These are phyloP conservation scores for Limnephilus lunatus DNA, from an alignment of 2,888 invertebrate species.

Conservation along the genomic window DNA sequence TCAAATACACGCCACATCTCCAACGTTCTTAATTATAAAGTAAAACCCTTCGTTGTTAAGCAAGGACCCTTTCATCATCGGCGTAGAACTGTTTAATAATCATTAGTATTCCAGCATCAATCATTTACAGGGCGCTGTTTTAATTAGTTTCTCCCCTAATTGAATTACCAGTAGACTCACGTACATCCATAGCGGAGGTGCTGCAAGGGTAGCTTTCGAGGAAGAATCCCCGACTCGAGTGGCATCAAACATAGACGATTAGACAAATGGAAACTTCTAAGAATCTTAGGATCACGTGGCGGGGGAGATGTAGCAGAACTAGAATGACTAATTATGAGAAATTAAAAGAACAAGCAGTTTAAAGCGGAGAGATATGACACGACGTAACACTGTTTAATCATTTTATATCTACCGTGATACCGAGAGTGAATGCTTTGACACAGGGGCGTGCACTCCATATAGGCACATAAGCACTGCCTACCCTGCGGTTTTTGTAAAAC, in stretches of 20 bases:
- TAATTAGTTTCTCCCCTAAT: slow-evolving; percentile 65
- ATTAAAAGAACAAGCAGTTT: neutral
- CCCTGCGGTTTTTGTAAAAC: no score
- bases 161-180: slow-evolving; percentile 60
- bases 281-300: neutral
- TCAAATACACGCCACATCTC: slow-evolving; percentile 24
- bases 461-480: no score
- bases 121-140: slow-evolving; percentile 65
- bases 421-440: no score
- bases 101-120: slow-evolving; percentile 65
- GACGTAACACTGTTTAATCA: neutral
- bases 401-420: neutral
- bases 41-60: slow-evolving; percentile 58
- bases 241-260: slow-evolving; percentile 61
- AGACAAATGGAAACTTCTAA: slow-evolving; percentile 29
- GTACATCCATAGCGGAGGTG: slow-evolving; percentile 37
- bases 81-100: slow-evolving; percentile 63
- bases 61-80: slow-evolving; percentile 60
- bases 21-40: slow-evolving; percentile 61
- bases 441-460: no score
- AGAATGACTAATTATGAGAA: neutral
- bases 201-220: neutral
- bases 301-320: neutral
- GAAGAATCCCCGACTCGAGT: slow-evolving; percentile 48
- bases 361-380: neutral